Base-by-base conservation (phyloP, 2,797 vertebrate genomes). In the Rhabdomys pumilio region DNA sequence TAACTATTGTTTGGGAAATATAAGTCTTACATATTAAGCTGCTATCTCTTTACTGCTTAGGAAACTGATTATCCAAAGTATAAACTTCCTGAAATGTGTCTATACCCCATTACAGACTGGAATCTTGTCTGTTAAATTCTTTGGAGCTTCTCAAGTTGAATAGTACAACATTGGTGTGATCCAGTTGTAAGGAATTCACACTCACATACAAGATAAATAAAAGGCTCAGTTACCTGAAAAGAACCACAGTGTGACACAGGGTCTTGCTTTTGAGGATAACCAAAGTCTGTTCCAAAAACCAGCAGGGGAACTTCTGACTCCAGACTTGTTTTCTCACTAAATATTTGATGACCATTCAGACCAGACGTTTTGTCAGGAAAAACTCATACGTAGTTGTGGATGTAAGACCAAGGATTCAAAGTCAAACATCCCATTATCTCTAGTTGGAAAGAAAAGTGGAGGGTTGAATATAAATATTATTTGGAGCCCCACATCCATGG, bases 341-440 rank as follows among this genome's bases (percentile, higher is more conserved):
- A 44, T 85, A 88, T 44, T 81, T 87, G 31, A 91, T 73, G 15
- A 89, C 90, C 34, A n/a, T 72, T 94, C 6, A 26, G 20, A 76
- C 2, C 6, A 26, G 20, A 76, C 2, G 31, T 96, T 34, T 14
- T 5, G 69, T 20, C 44, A 83, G 73, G 77, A 72, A 79, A 8
- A 77, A 44, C 41, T 65, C 19, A 29, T 63, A 12, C 11, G 6
- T 57, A 11, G 17, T 57, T 86, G 34, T 82, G 0, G 22, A 38
- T 31, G 12, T 11, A 83, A 77, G 81, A 61, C 67, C 22, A 89
- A 69, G 38, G 88, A 94, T 69, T 93, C 31, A 44, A 47, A 83
- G 24, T 47, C 63, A 79, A 47, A 75, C 1, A 83, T 11, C 7
- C 22, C 10, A 26, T 72, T 31, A 10, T 50, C 55, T 86, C 24